These are phyloP conservation scores for Drosophila malerkotliana DNA, from an alignment of 1,140 invertebrate genomes.

Conservation along the genomic window DNA sequence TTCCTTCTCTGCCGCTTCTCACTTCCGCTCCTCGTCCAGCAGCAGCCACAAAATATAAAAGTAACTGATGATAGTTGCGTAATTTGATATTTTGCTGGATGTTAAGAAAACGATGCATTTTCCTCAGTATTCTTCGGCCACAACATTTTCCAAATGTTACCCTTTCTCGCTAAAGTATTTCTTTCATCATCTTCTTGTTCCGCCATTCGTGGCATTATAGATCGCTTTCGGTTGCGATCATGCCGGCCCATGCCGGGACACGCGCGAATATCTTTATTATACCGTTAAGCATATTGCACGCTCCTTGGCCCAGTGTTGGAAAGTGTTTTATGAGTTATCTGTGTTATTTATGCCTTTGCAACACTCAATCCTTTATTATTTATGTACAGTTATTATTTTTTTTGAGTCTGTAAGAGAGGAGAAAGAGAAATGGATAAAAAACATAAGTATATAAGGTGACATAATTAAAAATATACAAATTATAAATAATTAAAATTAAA, in stretches of 20 bases:
- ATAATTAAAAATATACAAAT: slow-evolving; percentile 19
- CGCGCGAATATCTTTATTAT: slow-evolving; percentile 40
- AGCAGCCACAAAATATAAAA: slow-evolving; percentile 82
- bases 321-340: slow-evolving; percentile 22
- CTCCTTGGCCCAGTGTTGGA: slow-evolving; percentile 51
- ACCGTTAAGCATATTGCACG: slow-evolving; percentile 62
- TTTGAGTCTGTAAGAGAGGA: slow-evolving; percentile 64
- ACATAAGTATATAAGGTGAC: slow-evolving; percentile 63
- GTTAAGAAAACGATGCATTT: slow-evolving; percentile 83
- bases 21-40: slow-evolving; percentile 63
- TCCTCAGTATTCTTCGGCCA: slow-evolving; percentile 69
- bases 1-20: slow-evolving; percentile 29
- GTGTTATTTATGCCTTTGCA: slow-evolving; percentile 13
- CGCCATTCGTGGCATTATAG: slow-evolving; percentile 34
- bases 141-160: slow-evolving; percentile 49
- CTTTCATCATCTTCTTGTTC: slow-evolving; percentile 10
- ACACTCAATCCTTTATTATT: slow-evolving; percentile 13
- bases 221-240: slow-evolving; percentile 46
- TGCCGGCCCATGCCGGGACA: slow-evolving; percentile 57
- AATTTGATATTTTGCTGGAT: slow-evolving; percentile 83
- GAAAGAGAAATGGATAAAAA: slow-evolving; percentile 61
- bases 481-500: background rate
- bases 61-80: slow-evolving; percentile 83
- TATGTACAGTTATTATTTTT: slow-evolving; percentile 18
- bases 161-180: slow-evolving; percentile 23